A percentile compares a stretch with the other conserved stretches of the same genome.
Conservation (phyloP, 2,797 vertebrate species). For the Luscinia luscinia region DNA sequence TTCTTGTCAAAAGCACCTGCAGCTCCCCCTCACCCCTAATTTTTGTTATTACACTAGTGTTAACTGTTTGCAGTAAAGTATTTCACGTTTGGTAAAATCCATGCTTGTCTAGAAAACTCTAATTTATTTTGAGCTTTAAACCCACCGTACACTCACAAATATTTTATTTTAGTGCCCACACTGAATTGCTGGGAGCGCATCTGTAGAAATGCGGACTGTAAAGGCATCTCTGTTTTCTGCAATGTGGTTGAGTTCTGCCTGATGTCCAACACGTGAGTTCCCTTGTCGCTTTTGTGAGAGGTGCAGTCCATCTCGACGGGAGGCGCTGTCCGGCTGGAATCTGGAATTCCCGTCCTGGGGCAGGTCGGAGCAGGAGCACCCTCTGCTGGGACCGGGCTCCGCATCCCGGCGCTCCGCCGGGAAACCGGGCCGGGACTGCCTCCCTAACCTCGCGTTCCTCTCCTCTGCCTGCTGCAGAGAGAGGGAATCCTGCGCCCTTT, state of each 20-base stretch:
- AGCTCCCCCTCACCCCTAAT: rapidly evolving
- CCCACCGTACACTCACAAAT: background rate
- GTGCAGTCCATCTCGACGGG: rapidly evolving
- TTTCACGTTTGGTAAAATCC: background rate
- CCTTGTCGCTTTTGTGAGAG: rapidly evolving
- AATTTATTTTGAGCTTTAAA: background rate
- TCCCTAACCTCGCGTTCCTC: rapidly evolving
- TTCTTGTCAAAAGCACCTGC: background rate
- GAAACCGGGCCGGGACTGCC: rapidly evolving
- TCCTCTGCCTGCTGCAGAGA: rapidly evolving
- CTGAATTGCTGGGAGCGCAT: background rate
- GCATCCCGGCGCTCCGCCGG: rapidly evolving
- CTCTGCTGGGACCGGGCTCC: background rate
- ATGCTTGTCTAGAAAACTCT: background rate
- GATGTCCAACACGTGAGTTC: rapidly evolving
- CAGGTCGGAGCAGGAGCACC: background rate
- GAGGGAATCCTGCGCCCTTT: rapidly evolving
- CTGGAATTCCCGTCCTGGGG: too few species aligned
- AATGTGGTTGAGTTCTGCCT: rapidly evolving
- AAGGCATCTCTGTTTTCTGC: background rate
- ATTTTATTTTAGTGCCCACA: background rate
- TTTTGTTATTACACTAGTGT: background rate
- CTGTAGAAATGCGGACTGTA: rapidly evolving
- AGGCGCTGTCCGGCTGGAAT: too few species aligned
- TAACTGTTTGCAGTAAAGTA: background rate